Evolutionary conservation across 2,888 invertebrate genomes (phyloP), one percentile per base, ranked within the genome.

Genomic region (Chrysolina haemoptera): DNA sequence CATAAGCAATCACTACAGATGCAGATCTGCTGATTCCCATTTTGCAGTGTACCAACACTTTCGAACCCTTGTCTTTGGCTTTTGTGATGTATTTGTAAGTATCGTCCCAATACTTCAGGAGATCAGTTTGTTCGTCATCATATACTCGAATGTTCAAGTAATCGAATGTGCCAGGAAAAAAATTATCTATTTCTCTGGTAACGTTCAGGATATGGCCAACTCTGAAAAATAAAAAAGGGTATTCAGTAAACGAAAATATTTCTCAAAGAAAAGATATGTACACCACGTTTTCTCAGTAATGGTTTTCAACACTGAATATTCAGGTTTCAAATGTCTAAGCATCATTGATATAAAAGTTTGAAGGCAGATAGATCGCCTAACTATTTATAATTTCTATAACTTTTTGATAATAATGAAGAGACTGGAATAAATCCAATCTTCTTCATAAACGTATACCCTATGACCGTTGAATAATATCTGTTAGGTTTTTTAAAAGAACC

Each of bases 1-100:
- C 96, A 89, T 97, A 98, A 0, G 98, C 98, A 84, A 98, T 97
- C 35, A 98, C 99, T 35, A 98, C 98, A 2, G 98, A 98, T 6
- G 99, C 98, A 27, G 99, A 99, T 79, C 99, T 91, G 87, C 98
- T 98, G 76, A 99, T 96, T 27, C 99, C 99, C 98, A 99, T 99
- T 90, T 99, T 99, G 89, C 99, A 99, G 88, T 99, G 99, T 67
- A 99, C 99, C 83, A 99, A 90, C 71, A 98, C 98, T 89, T 97
- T 97, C 72, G 96, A 96, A 71, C 96, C 96, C 84, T 95, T 94
- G 83, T 94, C 93, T 87, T 93, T 94, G 70, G 98, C 98, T 88
- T 95, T 94, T 80, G 94, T 94, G 86, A 99, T 99, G 89, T 98
- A 99, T 87, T 96, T 96, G 90, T 94, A 98, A 66, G 99, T 99